These are phyloP conservation scores for Catamblyrhynchus diadema DNA, from an alignment of 2,797 vertebrate genomes.

Conservation along the genomic window DNA sequence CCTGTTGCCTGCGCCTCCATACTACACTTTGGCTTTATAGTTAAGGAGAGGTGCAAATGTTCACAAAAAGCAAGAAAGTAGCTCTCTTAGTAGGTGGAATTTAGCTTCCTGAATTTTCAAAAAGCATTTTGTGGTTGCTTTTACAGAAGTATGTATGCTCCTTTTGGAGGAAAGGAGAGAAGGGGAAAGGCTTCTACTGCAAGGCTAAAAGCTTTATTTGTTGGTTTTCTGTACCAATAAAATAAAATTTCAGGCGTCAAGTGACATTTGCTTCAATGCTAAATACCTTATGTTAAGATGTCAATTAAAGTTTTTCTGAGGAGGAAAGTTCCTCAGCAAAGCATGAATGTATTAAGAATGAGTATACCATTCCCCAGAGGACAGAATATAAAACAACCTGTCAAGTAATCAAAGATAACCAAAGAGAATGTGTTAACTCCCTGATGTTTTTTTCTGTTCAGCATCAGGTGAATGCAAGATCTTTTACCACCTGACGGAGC, in stretches of 20 bases:
- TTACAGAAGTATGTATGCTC: background rate
- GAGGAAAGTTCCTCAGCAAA: constrained; percentile 41
- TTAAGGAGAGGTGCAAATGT: background rate
- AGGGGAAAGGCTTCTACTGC: background rate
- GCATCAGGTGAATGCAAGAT: constrained; percentile 51
- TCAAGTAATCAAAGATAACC: constrained; percentile 54
- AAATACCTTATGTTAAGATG: constrained; percentile 44
- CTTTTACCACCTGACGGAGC: constrained; percentile 28
- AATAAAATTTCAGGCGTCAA: background rate
- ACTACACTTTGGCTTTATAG: background rate
- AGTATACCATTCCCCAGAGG: constrained; percentile 24
- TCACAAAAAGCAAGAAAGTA: background rate
- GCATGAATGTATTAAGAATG: constrained; percentile 10
- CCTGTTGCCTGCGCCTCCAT: background rate
- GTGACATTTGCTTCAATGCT: constrained; percentile 13
- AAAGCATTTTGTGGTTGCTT: background rate
- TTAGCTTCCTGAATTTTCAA: background rate
- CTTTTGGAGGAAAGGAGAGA: background rate
- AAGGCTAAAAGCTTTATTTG: background rate
- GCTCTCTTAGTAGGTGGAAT: background rate
- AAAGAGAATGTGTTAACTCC: constrained; percentile 58
- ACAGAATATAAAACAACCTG: constrained; percentile 52
- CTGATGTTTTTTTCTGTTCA: constrained; percentile 10
- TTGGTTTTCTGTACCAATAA: constrained; percentile 9
- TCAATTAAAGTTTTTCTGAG: constrained; percentile 51